A percentile compares a stretch with the other conserved stretches of the same genome.
These are phyloP conservation scores for Phytoseiulus persimilis DNA, from an alignment of 2,888 invertebrate genomes.

Conservation along the genomic window DNA sequence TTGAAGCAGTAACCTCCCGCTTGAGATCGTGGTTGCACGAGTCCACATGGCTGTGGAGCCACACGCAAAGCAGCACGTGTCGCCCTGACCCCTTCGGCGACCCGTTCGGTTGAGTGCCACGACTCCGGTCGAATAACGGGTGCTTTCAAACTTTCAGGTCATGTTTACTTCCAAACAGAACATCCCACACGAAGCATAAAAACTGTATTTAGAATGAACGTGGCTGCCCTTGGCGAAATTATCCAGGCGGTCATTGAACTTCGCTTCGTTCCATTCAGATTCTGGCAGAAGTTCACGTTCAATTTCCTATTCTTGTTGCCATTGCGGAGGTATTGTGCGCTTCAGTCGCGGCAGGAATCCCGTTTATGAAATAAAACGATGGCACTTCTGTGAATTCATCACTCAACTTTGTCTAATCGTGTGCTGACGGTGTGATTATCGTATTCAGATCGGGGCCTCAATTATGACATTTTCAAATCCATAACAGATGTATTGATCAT, in stretches of 20 bases:
- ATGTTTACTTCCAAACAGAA: not conserved
- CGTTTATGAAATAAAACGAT: not conserved
- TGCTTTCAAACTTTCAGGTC: not conserved
- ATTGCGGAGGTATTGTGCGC: not conserved
- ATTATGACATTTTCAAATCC: not conserved
- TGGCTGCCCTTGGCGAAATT: not conserved
- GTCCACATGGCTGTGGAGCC: too few species aligned
- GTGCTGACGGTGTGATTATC: not conserved
- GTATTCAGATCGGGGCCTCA: not conserved
- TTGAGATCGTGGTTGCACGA: too few species aligned
- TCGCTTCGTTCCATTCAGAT: not conserved
- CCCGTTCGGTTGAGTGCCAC: too few species aligned
- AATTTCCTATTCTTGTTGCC: not conserved
- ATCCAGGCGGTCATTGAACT: not conserved
- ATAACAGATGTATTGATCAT: not conserved
- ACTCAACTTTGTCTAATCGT: not conserved
- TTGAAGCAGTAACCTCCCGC: too few species aligned
- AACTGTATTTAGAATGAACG: not conserved
- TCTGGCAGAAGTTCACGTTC: not conserved
- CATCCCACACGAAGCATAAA: not conserved
- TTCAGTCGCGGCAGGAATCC: not conserved
- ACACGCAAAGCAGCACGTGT: too few species aligned
- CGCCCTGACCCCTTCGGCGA: too few species aligned
- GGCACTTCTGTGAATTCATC: not conserved
- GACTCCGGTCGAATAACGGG: not conserved